Evolutionary conservation across 2,888 invertebrate genomes (phyloP), one percentile per base, ranked within the genome.

Genomic region (Leptarthrus brevirostris): DNA sequence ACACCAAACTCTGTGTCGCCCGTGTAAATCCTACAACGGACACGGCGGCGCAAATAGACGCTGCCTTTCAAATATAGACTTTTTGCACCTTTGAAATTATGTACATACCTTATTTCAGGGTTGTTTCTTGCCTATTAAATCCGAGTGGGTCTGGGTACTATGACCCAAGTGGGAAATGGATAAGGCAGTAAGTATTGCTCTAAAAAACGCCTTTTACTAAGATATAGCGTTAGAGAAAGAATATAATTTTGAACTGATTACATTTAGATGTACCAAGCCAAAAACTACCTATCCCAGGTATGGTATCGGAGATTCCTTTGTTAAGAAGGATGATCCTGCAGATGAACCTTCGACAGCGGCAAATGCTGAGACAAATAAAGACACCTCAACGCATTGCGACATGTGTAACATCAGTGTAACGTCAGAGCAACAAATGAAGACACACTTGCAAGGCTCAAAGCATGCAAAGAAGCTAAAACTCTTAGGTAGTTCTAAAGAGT

Each of bases 401-500:
- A 49, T 82, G 10, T 84, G 85, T 74, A 80, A 80, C 5, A 81
- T 83, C 0, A 76, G 76, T n/a, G 82, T 89, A 12, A 90, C 89
- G 77, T 89, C 90, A 0, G 88, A 89, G 77, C 82, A 83, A 10
- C 89, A 89, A 79, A 90, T 91, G 81, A 86, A 86, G 30, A 87
- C 88, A 78, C 92, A 92, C 80, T 83, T 90, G 24, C 78, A 81
- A 3, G 84, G 84, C 1, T 71, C 76, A 1, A 83, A 81, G 69
- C 84, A 85, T 75, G 78, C 79, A 8, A 84, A 82, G 75, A 84
- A 82, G 74, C 56, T 85, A 0, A 80, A 80, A 58, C 64, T 75
- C 1, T 72, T 77, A 1, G 79, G 75, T 14, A 40, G 40, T 12
- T 40, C 40, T 40, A 40, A 40, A 40, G 40, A 40, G 12, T 1